Evolutionary conservation across 2,797 vertebrate genomes (phyloP).

Genomic region (Centroberyx gerrardi): DNA sequence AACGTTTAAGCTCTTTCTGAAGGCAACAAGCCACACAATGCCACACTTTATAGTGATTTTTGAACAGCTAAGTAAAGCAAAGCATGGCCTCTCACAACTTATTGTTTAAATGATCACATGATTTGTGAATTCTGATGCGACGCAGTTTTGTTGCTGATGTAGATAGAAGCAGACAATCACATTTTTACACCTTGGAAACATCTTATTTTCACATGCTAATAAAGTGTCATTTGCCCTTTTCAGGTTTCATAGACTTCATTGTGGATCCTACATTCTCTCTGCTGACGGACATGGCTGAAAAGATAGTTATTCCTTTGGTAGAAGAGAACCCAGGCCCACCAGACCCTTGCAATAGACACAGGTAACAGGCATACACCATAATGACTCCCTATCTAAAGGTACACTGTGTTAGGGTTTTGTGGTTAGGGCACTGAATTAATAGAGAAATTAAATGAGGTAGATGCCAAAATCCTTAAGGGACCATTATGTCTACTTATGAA

Average conservation of each 20-base stretch:
- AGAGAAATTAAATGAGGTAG: too few species aligned
- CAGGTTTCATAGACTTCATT: constrained; percentile 97
- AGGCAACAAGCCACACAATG: too few species aligned
- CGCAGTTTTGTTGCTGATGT: neutral
- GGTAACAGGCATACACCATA: constrained; percentile 56
- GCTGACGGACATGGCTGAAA: constrained; percentile 94
- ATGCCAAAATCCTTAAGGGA: too few species aligned
- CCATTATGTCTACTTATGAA: neutral
- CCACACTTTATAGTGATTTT: too few species aligned
- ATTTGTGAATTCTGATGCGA: neutral
- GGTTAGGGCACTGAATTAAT: too few species aligned
- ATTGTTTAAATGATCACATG: too few species aligned
- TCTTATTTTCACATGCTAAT: constrained; percentile 12
- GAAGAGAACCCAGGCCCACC: constrained; percentile 88
- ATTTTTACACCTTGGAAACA: neutral
- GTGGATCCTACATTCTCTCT: constrained; percentile 96
- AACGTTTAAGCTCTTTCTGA: neutral
- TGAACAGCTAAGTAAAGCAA: too few species aligned
- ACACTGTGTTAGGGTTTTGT: neutral
- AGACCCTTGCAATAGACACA: constrained; percentile 84
- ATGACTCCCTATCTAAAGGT: neutral
- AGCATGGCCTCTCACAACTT: too few species aligned
- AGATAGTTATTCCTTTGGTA: constrained; percentile 90
- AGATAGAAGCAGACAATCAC: neutral
- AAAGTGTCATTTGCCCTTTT: constrained; percentile 7